phyloP scores from a whole-genome alignment of 2,113 vertebrate genomes.

The Hucho hucho region DNA sequence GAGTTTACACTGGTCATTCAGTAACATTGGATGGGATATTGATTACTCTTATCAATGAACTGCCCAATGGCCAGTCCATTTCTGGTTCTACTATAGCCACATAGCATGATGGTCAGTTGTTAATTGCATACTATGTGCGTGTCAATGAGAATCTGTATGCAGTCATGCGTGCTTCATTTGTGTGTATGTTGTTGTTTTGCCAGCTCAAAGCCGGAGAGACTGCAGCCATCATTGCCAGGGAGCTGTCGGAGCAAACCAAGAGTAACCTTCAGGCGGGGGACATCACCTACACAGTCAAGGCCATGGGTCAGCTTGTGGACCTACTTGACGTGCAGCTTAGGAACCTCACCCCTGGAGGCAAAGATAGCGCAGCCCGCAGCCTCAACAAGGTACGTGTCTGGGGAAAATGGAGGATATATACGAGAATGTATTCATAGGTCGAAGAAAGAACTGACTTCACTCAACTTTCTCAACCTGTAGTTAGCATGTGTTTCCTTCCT shows the following conservation, averaged over 20 bases:
- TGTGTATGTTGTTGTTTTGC: neutral
- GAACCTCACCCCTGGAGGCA: conserved; percentile 93
- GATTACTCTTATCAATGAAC: neutral
- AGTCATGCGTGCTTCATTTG: neutral
- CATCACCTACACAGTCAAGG: conserved; percentile 87
- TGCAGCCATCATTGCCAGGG: conserved; percentile 92
- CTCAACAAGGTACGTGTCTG: conserved; percentile 86
- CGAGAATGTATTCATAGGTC: neutral
- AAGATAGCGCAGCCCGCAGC: conserved; percentile 96
- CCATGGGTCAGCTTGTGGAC: conserved; percentile 94
- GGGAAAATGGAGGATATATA: neutral
- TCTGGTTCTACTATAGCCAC: neutral
- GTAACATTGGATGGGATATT: neutral
- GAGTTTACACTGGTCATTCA: neutral
- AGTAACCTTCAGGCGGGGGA: conserved; percentile 89
- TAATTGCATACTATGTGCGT: conserved; percentile 1
- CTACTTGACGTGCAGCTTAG: conserved; percentile 91
- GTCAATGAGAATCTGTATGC: neutral
- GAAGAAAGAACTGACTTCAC: neutral
- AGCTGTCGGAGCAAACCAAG: conserved; percentile 92
- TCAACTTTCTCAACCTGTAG: too few relatives aligned
- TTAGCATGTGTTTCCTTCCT: neutral
- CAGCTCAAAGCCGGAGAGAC: conserved; percentile 91
- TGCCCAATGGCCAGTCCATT: neutral
- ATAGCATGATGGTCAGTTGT: neutral